Evolutionary conservation across 2,888 invertebrate species (phyloP), one percentile per base, ranked within the genome.

Genomic region (Melinaea marsaeus): DNA sequence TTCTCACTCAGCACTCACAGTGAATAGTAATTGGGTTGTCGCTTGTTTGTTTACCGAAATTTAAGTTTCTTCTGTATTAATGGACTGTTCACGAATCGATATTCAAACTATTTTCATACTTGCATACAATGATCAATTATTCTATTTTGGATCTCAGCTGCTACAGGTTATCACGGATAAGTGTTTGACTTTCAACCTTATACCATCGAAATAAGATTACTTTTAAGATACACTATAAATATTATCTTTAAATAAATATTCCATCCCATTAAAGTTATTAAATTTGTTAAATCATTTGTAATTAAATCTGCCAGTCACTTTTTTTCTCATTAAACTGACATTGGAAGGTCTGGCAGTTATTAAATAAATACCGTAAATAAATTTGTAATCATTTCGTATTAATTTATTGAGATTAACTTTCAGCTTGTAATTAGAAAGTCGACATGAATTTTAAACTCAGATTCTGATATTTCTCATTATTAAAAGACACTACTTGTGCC

Each of bases 81-180:
- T 51, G 51, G 51, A 51, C 32, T 51, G 32, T 32, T 51, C 32
- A 32, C 51, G 51, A 51, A 51, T 51, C 51, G 51, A n/a, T 32
- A 51, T 7, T 9, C 54, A 45, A 7, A 55, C 62, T 62, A 58
- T 62, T 62, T 62, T 46, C 54, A 62, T 58, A 51, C 51, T 32
- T 42, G 37, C 22, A 22, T n/a, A 48, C 48, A n/a, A 48, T 57
- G 61, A 54, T 62, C 67, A 57, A 63, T 65, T 57, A 63, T 67
- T 62, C 63, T 67, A 67, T 65, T 65, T 65, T n/a, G 48, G 61
- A 58, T 46, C 57, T 63, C 65, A 63, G 56, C 46, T 46, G 11
- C 32, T 37, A 47, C 32, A 51, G 51, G 51, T 51, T 22, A 51
- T 32, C 9, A 32, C 32, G 32, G 32, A 4, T 11, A 48, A 51